Evolutionary conservation across 2,113 vertebrate genomes (phyloP), one percentile per base, ranked within the genome.

Genomic region (Onychostruthus taczanowskii): DNA sequence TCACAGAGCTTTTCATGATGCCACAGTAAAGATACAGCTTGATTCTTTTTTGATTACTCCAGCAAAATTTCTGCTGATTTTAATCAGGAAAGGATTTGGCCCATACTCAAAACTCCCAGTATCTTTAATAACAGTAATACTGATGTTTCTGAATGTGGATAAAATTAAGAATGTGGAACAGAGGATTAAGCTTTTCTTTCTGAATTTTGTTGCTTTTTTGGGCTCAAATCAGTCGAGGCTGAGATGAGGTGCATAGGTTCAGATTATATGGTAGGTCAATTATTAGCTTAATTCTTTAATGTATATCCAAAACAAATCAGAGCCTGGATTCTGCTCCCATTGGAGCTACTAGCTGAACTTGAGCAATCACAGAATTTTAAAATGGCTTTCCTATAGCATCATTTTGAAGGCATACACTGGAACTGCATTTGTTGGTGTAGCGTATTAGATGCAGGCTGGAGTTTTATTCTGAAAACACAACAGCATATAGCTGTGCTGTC

Each of bases 271-370:
- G n/a, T 20, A 46, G 46, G 69, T 69, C 63, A 90, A 55, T 76
- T 85, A 84, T 73, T 80, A 92, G 79, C 68, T 70, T 74, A 22
- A 59, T 61, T 59, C 26, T 81, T 88, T 93, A 81, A 87, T 68
- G 56, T 74, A 88, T 78, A 84, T 68, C 31, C 37, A 78, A 61
- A 85, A 50, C 49, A 79, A 82, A 84, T 50, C 52, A 66, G 59
- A 61, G 28, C 35, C 22, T 8, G 47, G 13, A 37, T 87, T 33
- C 53, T 66, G 10, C 58, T 87, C 47, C 52, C 16, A 1, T 39
- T 3, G 7, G 74, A 94, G 47, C 62, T 74, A 44, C 52, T 2
- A 9, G 43, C 37, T 69, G 62, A 66, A 46, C 37, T 77, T 61
- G 0, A 56, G 39, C 2, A 6, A 33, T 18, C 37, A 16, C 5